Percentiles rank a stretch among this genome's conserved stretches.
These are phyloP conservation scores for Dryadula phaetusa DNA, from an alignment of 2,888 invertebrate species.

Conservation along the genomic window DNA sequence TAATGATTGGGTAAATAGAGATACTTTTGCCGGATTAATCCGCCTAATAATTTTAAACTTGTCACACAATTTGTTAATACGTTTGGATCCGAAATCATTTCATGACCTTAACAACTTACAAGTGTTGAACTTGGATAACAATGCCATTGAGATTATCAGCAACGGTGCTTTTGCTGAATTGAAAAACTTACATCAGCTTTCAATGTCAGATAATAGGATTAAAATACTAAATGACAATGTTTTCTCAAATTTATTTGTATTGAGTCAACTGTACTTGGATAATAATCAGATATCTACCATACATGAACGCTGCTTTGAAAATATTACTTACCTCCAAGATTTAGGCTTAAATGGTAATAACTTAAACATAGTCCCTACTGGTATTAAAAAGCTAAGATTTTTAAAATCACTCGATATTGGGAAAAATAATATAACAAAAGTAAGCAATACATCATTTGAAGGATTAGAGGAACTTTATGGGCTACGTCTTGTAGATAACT, in stretches of 20 bases:
- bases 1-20: slow-evolving; percentile 90
- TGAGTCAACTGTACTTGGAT: slow-evolving; percentile 89
- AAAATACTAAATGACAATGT: slow-evolving; percentile 87
- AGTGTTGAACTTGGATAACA: slow-evolving; percentile 89
- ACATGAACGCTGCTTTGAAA: slow-evolving; percentile 88
- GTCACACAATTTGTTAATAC: slow-evolving; percentile 87
- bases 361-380: slow-evolving; percentile 86
- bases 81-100: slow-evolving; percentile 89
- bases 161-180: slow-evolving; percentile 90
- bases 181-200: slow-evolving; percentile 90
- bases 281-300: slow-evolving; percentile 88
- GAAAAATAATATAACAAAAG: slow-evolving; percentile 89
- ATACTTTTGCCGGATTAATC: slow-evolving; percentile 90
- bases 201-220: slow-evolving; percentile 89
- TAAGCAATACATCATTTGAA: slow-evolving; percentile 89
- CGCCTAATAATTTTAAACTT: slow-evolving; percentile 90
- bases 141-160: slow-evolving; percentile 87
- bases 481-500: slow-evolving; percentile 91
- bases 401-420: slow-evolving; percentile 92
- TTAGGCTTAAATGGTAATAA: slow-evolving; percentile 90
- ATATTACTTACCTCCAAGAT: slow-evolving; percentile 90
- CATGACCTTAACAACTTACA: slow-evolving; percentile 90
- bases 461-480: slow-evolving; percentile 90
- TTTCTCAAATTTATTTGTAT: slow-evolving; percentile 88
- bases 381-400: slow-evolving; percentile 87